Base-by-base conservation (phyloP, 2,888 invertebrate genomes). In the Sphecodes monilicornis region DNA sequence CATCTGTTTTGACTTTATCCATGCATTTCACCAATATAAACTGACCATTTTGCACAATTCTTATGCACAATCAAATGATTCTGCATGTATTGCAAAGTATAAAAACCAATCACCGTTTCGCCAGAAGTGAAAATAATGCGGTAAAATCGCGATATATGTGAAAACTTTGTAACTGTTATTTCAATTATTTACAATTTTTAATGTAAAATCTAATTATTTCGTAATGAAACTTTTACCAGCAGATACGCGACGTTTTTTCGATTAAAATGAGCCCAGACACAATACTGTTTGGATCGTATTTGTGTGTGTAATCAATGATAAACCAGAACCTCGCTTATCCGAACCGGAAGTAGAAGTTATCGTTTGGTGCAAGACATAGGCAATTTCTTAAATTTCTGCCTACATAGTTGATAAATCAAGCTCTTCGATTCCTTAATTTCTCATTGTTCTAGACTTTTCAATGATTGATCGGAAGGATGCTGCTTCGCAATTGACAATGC, bases 211-310 rank as follows among this genome's bases (percentile, higher is more conserved):
- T 10, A 50, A 50, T 8, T 3, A n/a, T 50, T 10, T 50, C n/a
- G 3, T 10, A 8, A 50, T 50, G 10, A 22, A 10, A 22, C 1
- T n/a, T 50, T 50, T 0, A 8, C n/a, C 0, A 3, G 3, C 3
- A 10, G n/a, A 50, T n/a, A 3, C 50, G 50, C 8, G 22, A 50
- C 22, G 8, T 3, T 50, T n/a, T 0, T 50, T 1, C 50, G 10
- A 3, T n/a, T 10, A 50, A 50, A 22, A n/a, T 3, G 22, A 50
- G 50, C 50, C 22, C 50, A 50, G 10, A 1, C 50, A 50, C 50
- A n/a, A n/a, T 50, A n/a, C 50, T n/a, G 8, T 22, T 22, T 10
- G 22, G 22, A 10, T 0, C 10, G 22, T 2, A 50, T 22, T 50
- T 22, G 50, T 1, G 6, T 6, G 22, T 50, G 22, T 50, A 50